Conservation (phyloP, 2,113 vertebrate species). For the Pachypanchax playfairii region DNA sequence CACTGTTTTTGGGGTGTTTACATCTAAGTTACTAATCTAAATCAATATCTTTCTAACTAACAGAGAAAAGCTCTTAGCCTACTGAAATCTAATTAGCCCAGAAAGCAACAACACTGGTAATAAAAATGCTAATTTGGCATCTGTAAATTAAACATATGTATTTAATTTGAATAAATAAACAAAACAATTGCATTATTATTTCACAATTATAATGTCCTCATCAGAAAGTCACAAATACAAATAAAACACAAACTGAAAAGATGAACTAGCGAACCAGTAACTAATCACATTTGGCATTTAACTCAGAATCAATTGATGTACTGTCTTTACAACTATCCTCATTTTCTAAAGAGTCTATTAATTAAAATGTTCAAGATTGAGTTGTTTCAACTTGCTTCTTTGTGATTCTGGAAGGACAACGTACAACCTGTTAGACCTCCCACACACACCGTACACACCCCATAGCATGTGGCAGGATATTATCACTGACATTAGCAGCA, state of each 20-base stretch:
- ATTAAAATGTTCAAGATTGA: conserved; percentile 21
- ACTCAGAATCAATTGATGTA: neutral
- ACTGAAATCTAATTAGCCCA: conserved; percentile 19
- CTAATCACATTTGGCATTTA: no score
- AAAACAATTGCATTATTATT: conserved; percentile 6
- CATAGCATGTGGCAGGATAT: conserved; percentile 57
- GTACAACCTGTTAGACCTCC: conserved; percentile 10
- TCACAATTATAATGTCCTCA: neutral
- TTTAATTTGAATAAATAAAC: conserved; percentile 11
- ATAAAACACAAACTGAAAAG: neutral
- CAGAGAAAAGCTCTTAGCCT: conserved; percentile 35
- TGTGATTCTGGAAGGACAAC: conserved; percentile 31
- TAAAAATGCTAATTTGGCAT: conserved; percentile 35
- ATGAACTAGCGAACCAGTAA: no score
- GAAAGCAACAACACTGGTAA: conserved; percentile 33
- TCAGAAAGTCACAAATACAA: neutral
- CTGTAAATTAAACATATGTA: conserved; percentile 13
- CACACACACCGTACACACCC: conserved; percentile 13
- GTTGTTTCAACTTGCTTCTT: neutral
- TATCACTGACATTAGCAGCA: conserved; percentile 58
- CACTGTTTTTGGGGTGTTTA: neutral
- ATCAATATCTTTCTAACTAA: conserved; percentile 21
- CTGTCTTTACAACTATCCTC: conserved; percentile 11
- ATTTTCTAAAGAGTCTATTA: neutral
- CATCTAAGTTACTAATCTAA: conserved; percentile 26